Base-by-base conservation (phyloP, 2,113 vertebrate genomes). In the Macquaria australasica region DNA sequence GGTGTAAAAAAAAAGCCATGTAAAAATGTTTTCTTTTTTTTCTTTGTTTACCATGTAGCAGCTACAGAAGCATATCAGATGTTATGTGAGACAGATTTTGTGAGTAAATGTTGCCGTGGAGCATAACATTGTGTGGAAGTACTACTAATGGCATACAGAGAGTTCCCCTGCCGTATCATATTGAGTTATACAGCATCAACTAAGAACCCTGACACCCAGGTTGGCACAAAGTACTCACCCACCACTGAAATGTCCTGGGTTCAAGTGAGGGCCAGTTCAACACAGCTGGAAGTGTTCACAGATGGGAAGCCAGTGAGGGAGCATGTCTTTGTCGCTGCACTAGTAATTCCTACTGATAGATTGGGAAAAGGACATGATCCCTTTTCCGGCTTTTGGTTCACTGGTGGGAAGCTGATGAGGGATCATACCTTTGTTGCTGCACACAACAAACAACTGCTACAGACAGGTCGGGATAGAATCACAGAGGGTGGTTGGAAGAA, bases 391-490 rank as follows among this genome's bases (percentile, higher is more conserved):
- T n/a, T n/a, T n/a, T n/a, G n/a, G n/a, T 62, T 45, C 2, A 58
- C 48, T 1, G 34, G 25, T 64, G 66, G 31, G 66, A 62, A 67
- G 39, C 43, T 7, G 9, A 70, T 68, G 10, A 69, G 48, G 37
- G 41, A 71, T 80, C 55, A 56, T 51, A 39, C 14, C 23, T 76
- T 68, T 69, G 64, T 62, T 1, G 16, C 64, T 77, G 60, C 45
- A 34, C 39, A 37, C 28, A 64, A 37, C n/a, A n/a, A n/a, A n/a
- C 34, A 11, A 25, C 45, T 39, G 51, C 59, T 39, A 1, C 8
- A 21, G 67, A 28, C 34, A 20, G 31, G 0, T 11, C 8, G 14
- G 3, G 15, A 51, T 39, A 8, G 31, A 58, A 62, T 8, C 20
- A 68, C 8, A 78, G 21, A 77, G 34, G 58, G 34, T 37, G 41